Base-by-base conservation (phyloP, 2,888 invertebrate species). In the Geotrupes spiniger region DNA sequence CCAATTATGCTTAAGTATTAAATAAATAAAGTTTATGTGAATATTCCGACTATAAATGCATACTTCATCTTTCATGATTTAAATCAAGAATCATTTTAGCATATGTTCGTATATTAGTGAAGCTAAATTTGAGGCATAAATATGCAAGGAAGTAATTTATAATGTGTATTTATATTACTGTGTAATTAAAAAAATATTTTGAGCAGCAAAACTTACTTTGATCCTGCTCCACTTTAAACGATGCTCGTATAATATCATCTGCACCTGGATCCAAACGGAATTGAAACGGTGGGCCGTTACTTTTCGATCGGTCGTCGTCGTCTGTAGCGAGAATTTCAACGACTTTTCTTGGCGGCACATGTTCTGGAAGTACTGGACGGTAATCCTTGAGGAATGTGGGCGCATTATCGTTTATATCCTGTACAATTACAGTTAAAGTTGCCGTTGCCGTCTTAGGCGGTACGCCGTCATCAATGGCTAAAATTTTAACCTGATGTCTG, bases 221-320 rank as follows among this genome's bases (percentile, higher is more conserved):
- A 78, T 95, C 93, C 76, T 96, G 96, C 73, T 93, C 92, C 43
- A 98, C 93, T 79, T 92, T 93, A 74, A 98, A 95, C 16, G 94
- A 93, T 26, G 93, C 89, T 65, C 92, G 81, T 55, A 95, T 94
- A 55, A 93, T 87, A 69, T 95, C 94, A 71, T 92, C 92, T 2
- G 93, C 93, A 60, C 92, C 92, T 28, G 94, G 92, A 66, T 95
- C 94, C 76, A 96, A 80, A 61, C 92, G 79, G 75, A 97, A 90
- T 63, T 92, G 88, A 80, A 96, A 96, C n/a, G 96, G 95, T 31
- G 96, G 95, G 1, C 96, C 96, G 68, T 95, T 95, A 65, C 91
- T 92, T 72, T 92, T 94, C 1, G 91, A 92, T 56, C 93, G 80
- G 69, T 94, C 94, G 66, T 94, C 94, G 66, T 94, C 93, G 65